A percentile compares a stretch with the other conserved stretches of the same genome.
Conservation (phyloP, 2,888 invertebrate species). For the Microctonus brassicae region DNA sequence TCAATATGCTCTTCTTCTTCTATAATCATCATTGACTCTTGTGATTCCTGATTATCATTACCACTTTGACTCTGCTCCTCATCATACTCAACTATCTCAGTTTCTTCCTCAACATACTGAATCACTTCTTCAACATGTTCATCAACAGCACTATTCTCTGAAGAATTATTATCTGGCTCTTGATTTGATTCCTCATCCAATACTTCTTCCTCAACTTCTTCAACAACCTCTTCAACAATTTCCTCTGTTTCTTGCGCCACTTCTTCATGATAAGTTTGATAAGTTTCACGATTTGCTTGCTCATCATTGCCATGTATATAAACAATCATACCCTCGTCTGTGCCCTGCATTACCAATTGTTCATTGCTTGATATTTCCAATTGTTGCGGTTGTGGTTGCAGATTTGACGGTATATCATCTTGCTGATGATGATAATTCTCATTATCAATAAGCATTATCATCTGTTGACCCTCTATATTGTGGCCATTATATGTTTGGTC, state of each 20-base stretch:
- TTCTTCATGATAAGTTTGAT: slow-evolving; percentile 46
- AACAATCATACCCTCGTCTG: slow-evolving; percentile 63
- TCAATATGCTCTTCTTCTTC: slow-evolving; percentile 63
- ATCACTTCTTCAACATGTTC: slow-evolving; percentile 61
- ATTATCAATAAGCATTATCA: slow-evolving; percentile 65
- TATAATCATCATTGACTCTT: slow-evolving; percentile 62
- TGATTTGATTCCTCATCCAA: slow-evolving; percentile 49
- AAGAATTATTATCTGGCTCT: slow-evolving; percentile 42
- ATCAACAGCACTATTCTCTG: slow-evolving; percentile 28
- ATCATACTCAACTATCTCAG: slow-evolving; percentile 66
- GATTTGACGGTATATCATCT: slow-evolving; percentile 36
- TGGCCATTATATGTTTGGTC: slow-evolving; percentile 65
- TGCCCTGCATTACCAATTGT: slow-evolving; percentile 62
- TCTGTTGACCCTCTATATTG: slow-evolving; percentile 63
- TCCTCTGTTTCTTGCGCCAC: slow-evolving; percentile 45
- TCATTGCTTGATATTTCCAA: slow-evolving; percentile 59
- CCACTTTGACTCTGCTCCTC: slow-evolving; percentile 59
- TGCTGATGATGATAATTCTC: slow-evolving; percentile 53
- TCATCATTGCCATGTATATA: slow-evolving; percentile 62
- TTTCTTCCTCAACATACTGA: slow-evolving; percentile 68
- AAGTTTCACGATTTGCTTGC: slow-evolving; percentile 50
- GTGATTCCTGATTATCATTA: slow-evolving; percentile 61
- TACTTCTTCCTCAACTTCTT: slow-evolving; percentile 64
- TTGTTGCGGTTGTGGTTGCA: slow-evolving; percentile 59
- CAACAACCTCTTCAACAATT: slow-evolving; percentile 48